Evolutionary conservation across 2,888 invertebrate genomes (phyloP), one percentile per base, ranked within the genome.

Genomic region (Diplolepis rosae): DNA sequence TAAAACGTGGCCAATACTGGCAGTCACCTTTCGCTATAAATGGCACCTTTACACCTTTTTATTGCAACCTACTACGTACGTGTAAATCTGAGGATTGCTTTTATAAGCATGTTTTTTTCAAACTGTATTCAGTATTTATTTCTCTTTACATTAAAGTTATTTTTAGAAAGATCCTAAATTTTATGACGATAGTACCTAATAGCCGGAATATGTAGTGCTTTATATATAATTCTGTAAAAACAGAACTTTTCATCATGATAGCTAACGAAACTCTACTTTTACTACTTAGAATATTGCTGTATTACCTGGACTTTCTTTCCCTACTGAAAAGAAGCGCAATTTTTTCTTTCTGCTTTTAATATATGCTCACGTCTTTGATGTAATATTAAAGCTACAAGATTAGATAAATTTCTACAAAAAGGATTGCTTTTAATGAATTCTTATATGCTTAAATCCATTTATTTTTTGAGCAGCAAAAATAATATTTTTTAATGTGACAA

Each of bases 1-100:
- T 61, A 61, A 61, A 61, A 61, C 39, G 61, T 61, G 61, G 39
- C 39, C 61, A 61, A 39, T 24, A 61, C 39, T 39, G 27, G 39
- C 39, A 61, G 61, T 61, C 61, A 39, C 39, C 27, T 39, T 61
- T 61, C 15, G n/a, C 24, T 61, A 24, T 61, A 42, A 61, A 61
- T 61, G 61, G 27, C 61, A 61, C 61, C 61, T 61, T 6, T 2
- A 7, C 35, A 39, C 39, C 24, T 24, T 61, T 61, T 61, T 35
- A 61, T 61, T 42, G 39, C 61, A n/a, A 2, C 39, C 39, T n/a
- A n/a, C n/a, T n/a, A n/a, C n/a, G n/a, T n/a, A n/a, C 24, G 39
- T 24, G 61, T 39, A 39, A 61, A 61, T 39, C 24, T 27, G 11
- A 22, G 9, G 7, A 3, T 15, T 22, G 9, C 15, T 22, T 48